These are phyloP conservation scores for Idaea straminata DNA, from an alignment of 2,888 invertebrate species.

Conservation along the genomic window DNA sequence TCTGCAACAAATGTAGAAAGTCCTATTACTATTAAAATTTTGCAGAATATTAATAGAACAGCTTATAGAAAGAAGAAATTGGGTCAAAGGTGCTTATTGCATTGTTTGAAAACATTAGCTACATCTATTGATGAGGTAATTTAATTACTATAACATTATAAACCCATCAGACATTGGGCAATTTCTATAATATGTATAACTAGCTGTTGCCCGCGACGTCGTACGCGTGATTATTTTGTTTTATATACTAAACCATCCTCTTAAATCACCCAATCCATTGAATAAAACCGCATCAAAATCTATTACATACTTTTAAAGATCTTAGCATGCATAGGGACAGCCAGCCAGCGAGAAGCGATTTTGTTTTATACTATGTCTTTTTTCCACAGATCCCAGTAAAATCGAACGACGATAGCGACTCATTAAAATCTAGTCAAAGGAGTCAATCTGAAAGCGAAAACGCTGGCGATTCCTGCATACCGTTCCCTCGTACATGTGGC, in stretches of 20 bases:
- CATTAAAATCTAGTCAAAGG: constrained; percentile 70
- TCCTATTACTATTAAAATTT: constrained; percentile 84
- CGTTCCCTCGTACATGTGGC: constrained; percentile 96
- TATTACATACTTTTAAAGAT: too few species aligned
- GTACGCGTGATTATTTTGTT: too few species aligned
- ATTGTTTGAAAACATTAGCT: constrained; percentile 84
- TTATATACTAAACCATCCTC: too few species aligned
- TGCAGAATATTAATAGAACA: constrained; percentile 89
- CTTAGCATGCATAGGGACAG: too few species aligned
- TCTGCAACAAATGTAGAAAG: constrained; percentile 84
- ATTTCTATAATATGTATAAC: too few species aligned
- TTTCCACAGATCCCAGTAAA: constrained; percentile 75
- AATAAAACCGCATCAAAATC: too few species aligned
- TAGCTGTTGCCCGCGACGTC: too few species aligned
- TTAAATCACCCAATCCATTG: too few species aligned
- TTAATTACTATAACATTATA: neutral
- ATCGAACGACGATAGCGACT: constrained; percentile 75
- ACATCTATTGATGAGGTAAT: constrained; percentile 73
- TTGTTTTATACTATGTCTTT: constrained; percentile 8
- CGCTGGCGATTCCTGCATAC: constrained; percentile 89
- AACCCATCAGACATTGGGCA: too few species aligned
- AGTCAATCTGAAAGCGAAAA: constrained; percentile 75
- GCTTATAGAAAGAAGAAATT: constrained; percentile 91
- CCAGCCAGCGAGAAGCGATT: neutral
- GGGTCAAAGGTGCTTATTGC: constrained; percentile 92